Evolutionary conservation across 2,797 vertebrate genomes (phyloP), one percentile per base, ranked within the genome.

Genomic region (Hyperoplus immaculatus): DNA sequence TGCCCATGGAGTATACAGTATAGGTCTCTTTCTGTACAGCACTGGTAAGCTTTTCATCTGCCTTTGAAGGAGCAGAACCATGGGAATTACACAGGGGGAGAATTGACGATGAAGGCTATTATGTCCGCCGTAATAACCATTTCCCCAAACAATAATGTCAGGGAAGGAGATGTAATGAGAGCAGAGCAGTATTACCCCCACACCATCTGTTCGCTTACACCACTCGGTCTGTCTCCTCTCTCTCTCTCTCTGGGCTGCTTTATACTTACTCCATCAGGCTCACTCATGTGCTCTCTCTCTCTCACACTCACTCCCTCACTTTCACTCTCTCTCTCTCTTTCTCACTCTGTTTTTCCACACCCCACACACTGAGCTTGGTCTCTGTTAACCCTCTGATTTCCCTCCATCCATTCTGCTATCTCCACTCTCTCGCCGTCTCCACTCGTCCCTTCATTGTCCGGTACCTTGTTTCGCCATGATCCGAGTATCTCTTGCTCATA

Each of bases 91-190:
- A 88, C 77, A 84, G 80, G 54, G 83, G 65, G 73, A 61, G 87
- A 90, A 87, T 81, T 87, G 87, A 87, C 68, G 74, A 92, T 93
- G 88, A 92, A 90, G 79, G 85, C 91, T 84, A 88, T 89, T 90
- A 92, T 88, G 80, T 88, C 82, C 8, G 8, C 78, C 81, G 86
- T 91, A 91, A 90, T 90, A 92, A 92, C 90, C 81, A 91, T 93
- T 90, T 92, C 77, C 29, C 82, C 82, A 85, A 89, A 92, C 88
- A 91, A 89, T 91, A 91, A 91, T 89, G 87, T 90, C 78, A 13
- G 73, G 82, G 77, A 89, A 81, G 80, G 69, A 87, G 78, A 85
- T 86, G 69, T 86, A 90, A 90, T 90, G 80, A 91, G 90, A 88
- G 83, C 77, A 84, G 72, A 88, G 81, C 78, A 77, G 82, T 84